Evolutionary conservation across 2,797 vertebrate genomes (phyloP), one percentile per base, ranked within the genome.

Genomic region (Esox masquinongy): DNA sequence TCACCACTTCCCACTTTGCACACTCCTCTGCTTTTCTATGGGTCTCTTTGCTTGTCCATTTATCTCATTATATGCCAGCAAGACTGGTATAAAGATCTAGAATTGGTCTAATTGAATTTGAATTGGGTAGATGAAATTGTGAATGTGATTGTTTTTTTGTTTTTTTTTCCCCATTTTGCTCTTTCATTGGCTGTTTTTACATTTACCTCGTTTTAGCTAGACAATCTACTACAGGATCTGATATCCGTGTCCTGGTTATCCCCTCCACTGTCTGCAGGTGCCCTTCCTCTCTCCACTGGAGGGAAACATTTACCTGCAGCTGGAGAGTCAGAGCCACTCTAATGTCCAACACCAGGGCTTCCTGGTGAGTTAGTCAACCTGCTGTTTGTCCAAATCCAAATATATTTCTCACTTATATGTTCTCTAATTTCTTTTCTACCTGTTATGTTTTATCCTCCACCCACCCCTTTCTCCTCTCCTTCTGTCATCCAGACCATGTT

Each of bases 241-340:
- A 26, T 5, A 31, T 31, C 26, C 26, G 15, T 70, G 50, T 22
- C n/a, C 22, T n/a, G 29, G 6, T 69, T 12, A 15, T 24, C 16
- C 31, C 26, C 8, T 51, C 50, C n/a, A n/a, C n/a, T 75, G 4
- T 56, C 59, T 8, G 77, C 24, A 96, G 95, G 95, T 96, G 9
- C 94, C 94, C 0, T 95, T 95, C 72, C 88, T 96, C 19, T 96
- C 95, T 36, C 95, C 95, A 50, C 91, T 96, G 77, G 95, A 95
- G 84, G 95, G 95, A 68, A 91, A 90, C 86, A 87, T 96, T 73
- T 94, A 95, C 84, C 82, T 96, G 73, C 85, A 49, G 0, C 82
- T 95, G 80, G 85, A 91, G 59, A 94, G 92, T 1, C 72, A 90
- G 63, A 87, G 93, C 59, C 92, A 94, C 80, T 94, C 94, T 0